Evolutionary conservation across 2,113 vertebrate genomes (phyloP), one percentile per base, ranked within the genome.

Genomic region (Gallinago undulata): DNA sequence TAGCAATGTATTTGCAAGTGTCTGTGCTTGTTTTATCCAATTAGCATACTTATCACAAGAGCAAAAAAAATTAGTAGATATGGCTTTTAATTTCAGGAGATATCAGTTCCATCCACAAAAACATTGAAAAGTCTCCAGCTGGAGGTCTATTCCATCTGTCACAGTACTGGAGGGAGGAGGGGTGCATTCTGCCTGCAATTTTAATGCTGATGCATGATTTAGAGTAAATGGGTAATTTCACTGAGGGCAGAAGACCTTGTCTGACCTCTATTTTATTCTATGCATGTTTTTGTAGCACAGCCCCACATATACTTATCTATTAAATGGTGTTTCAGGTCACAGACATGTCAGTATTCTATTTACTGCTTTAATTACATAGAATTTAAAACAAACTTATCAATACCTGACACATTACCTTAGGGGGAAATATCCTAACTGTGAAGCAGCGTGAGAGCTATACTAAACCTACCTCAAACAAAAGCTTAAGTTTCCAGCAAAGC

Each of bases 111-210:
- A 90, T 93, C 94, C 94, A 90, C 74, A 90, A 85, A 93, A 92
- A 78, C 77, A 92, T 72, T 96, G 85, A 94, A 94, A 92, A 89
- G 24, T 70, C 73, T 94, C 76, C 88, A 97, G 82, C 87, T 95
- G 93, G 87, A 94, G 50, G 79, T 92, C 89, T 93, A n/a, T 93
- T 91, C 94, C 89, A 96, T 97, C 95, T 97, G 95, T 95, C 75
- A 94, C 76, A 45, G 68, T 90, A 84, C 76, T 84, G 56, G 53
- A 85, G 67, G 80, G 87, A 93, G 90, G 85, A 95, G 63, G 84
- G 80, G 45, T 80, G 55, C 41, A 77, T 95, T 83, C 43, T 89
- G 70, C 76, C 63, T 94, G 84, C n/a, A 76, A 60, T 94, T 94
- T 97, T 94, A 96, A 81, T 85, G 81, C 70, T 94, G 92, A 90